These are phyloP conservation scores for Pachyseris speciosa DNA, from an alignment of 64 coral and sea anemone genomes.

Conservation along the genomic window DNA sequence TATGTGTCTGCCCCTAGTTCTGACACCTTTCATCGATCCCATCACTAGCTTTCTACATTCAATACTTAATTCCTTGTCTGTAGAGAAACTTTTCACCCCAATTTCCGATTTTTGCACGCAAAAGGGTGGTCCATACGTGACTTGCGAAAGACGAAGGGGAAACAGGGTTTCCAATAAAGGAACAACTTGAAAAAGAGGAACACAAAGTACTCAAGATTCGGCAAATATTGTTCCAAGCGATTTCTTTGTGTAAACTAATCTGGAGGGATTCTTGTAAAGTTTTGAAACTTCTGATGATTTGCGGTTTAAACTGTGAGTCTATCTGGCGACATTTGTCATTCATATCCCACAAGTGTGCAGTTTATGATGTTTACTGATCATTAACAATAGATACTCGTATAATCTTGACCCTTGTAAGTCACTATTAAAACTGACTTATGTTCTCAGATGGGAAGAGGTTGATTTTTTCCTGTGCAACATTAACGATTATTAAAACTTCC, in stretches of 20 bases:
- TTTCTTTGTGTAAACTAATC: background rate
- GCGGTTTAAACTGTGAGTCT: slow-evolving; percentile 21
- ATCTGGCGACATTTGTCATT: slow-evolving; percentile 1
- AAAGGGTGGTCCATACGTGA: background rate
- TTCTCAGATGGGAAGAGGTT: background rate
- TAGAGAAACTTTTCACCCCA: background rate
- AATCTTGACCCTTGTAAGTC: background rate
- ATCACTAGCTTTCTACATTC: background rate
- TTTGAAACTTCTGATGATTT: slow-evolving; percentile 9
- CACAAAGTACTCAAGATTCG: background rate
- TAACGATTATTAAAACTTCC: background rate
- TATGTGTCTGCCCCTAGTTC: background rate
- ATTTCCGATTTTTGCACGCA: slow-evolving; percentile 3
- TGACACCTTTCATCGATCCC: background rate
- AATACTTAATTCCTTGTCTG: background rate
- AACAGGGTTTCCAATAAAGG: background rate
- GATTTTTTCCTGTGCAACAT: background rate
- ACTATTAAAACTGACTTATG: background rate
- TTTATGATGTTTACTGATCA: background rate
- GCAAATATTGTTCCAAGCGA: background rate
- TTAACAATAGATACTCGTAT: background rate
- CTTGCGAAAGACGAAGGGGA: background rate
- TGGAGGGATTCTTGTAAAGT: background rate
- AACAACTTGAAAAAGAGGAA: background rate
- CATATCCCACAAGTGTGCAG: background rate